phyloP scores from a whole-genome alignment of 2,797 vertebrate genomes.

The Selene dorsalis region DNA sequence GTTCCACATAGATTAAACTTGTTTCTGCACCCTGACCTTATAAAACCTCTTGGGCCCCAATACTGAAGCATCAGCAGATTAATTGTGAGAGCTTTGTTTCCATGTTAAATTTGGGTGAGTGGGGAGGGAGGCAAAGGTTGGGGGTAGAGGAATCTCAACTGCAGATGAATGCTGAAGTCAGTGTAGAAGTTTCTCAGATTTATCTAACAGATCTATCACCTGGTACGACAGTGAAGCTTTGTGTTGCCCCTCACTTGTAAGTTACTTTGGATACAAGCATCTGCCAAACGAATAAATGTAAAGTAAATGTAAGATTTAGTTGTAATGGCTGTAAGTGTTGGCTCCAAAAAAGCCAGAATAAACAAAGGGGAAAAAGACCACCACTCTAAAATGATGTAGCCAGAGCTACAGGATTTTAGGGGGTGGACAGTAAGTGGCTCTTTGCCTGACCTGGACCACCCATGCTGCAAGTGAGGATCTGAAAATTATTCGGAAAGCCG shows the following conservation, averaged over 20 bases:
- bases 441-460: conserved; percentile 5
- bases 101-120: conserved; percentile 34
- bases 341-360: not conserved
- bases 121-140: not conserved
- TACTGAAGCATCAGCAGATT: conserved; percentile 55
- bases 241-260: not conserved
- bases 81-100: conserved; percentile 58
- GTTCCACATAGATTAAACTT: conserved; percentile 40
- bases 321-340: not conserved
- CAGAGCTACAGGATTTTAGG: not conserved
- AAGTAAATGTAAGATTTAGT: not conserved
- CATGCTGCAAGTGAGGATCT: conserved; percentile 13
- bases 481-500: conserved; percentile 23
- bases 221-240: not conserved
- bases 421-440: not conserved
- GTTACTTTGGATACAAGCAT: no score
- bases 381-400: not conserved
- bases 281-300: no score
- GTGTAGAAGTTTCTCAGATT: not conserved
- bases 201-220: not conserved
- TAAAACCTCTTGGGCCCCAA: conserved; percentile 49
- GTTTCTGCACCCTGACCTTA: conserved; percentile 57
- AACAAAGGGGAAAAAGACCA: not conserved
- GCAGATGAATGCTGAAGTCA: not conserved
- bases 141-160: conserved; percentile 4